Evolutionary conservation across 2,797 vertebrate genomes (phyloP), one percentile per base, ranked within the genome.

Genomic region (Acanthopagrus latus): DNA sequence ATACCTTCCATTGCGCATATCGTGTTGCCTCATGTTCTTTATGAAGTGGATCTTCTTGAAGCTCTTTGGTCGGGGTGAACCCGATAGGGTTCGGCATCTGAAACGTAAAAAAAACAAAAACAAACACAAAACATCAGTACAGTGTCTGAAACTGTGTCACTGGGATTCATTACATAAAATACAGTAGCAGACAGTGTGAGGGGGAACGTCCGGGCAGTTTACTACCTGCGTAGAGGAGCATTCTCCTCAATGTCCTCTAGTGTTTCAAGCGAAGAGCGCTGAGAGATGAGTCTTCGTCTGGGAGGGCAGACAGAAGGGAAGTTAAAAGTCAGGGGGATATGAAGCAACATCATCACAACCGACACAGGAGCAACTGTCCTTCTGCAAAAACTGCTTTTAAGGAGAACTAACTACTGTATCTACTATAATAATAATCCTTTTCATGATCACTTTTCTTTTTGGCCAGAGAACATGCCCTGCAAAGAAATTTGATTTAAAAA

Each of bases 11-110:
- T 97, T 99, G 78, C 96, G 97, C 71, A 96, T 98, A 81, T 99
- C 98, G 0, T 99, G 97, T 23, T 99, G 98, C 92, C 96, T 91
- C 95, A 99, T 97, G 91, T 97, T 99, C 96, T 99, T 99, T 93
- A 99, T 99, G 92, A 99, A 99, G 95, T 99, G 98, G 92, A 99
- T 95, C 95, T 99, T 99, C 96, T 99, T 99, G 84, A 99, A 99
- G 95, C 96, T 99, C 97, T 98, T 99, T 97, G 98, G 98, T 97
- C 98, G 96, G 76, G 98, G 98, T 76, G 98, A 99, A 96, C 98
- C 98, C 79, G 98, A 99, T 91, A 99, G 95, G 91, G 98, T 99
- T 89, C 98, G 95, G 91, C 98, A 99, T 95, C 98, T 95, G 58
- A 75, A 83, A 83, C 17, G 17, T 16, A 80, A 73, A 84, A 33